phyloP scores from a whole-genome alignment of 2,113 vertebrate genomes.

The Peromyscus californicus region DNA sequence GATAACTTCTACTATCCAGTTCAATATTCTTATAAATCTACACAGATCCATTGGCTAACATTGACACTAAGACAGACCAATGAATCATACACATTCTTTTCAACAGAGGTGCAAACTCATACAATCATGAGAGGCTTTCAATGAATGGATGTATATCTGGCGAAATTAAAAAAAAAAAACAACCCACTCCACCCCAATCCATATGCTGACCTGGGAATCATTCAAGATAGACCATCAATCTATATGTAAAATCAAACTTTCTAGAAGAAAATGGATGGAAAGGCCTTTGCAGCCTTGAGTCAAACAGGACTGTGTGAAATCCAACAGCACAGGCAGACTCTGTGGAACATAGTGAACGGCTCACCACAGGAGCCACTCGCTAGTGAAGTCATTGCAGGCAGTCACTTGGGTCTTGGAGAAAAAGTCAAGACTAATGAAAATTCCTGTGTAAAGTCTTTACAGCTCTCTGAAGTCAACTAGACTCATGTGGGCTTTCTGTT shows the following conservation, averaged over 20 bases:
- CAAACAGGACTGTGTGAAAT: background rate
- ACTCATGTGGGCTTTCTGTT: slow-evolving; percentile 42
- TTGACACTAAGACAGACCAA: background rate
- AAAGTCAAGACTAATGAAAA: slow-evolving; percentile 66
- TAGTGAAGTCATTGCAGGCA: slow-evolving; percentile 15
- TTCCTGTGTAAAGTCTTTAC: slow-evolving; percentile 58
- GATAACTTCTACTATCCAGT: background rate
- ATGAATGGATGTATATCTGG: background rate
- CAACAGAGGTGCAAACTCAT: background rate
- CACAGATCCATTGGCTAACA: background rate
- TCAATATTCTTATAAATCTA: slow-evolving; percentile 39
- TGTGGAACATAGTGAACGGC: background rate
- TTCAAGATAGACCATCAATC: background rate
- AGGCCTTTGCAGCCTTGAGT: background rate
- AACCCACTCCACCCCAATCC: background rate
- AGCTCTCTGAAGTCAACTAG: slow-evolving; percentile 61
- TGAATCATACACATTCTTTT: background rate
- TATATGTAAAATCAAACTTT: slow-evolving; percentile 15
- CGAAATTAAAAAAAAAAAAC: background rate
- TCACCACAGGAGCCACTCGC: background rate
- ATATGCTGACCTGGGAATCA: background rate
- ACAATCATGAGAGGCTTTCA: background rate
- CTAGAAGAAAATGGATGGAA: background rate
- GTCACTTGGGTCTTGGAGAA: slow-evolving; percentile 13
- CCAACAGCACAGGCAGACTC: background rate